These are phyloP conservation scores for Myotis davidii DNA, from an alignment of 2,113 vertebrate species.

Conservation along the genomic window DNA sequence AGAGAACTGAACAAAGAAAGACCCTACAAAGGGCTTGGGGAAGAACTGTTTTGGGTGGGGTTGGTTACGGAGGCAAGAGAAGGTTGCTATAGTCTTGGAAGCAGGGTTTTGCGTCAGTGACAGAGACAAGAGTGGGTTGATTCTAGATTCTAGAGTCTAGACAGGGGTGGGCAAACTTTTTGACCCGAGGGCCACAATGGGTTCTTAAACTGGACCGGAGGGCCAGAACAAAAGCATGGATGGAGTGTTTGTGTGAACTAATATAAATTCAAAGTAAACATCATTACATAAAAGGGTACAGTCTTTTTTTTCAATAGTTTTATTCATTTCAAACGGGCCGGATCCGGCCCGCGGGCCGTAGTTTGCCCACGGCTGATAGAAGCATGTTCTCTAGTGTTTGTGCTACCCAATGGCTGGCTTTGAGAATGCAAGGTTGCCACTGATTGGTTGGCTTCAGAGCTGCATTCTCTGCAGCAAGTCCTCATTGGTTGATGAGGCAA, in stretches of 20 bases:
- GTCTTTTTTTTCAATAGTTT: too few relatives aligned
- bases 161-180: too few relatives aligned
- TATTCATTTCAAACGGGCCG: too few relatives aligned
- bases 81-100: background rate
- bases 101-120: background rate
- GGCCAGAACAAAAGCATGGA: too few relatives aligned
- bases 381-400: rapidly evolving
- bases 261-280: too few relatives aligned
- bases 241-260: too few relatives aligned
- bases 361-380: too few relatives aligned
- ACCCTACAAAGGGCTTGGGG: background rate
- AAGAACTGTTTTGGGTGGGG: background rate
- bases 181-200: too few relatives aligned
- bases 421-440: background rate
- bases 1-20: background rate
- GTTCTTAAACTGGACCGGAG: too few relatives aligned
- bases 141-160: too few relatives aligned
- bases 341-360: too few relatives aligned
- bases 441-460: background rate
- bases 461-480: background rate
- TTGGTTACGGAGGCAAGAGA: background rate
- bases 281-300: too few relatives aligned
- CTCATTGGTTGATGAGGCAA: background rate
- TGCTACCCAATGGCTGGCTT: background rate
- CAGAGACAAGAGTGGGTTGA: background rate